Evolutionary conservation across 2,113 vertebrate genomes (phyloP), one percentile per base, ranked within the genome.

Genomic region (Oceanites oceanicus): DNA sequence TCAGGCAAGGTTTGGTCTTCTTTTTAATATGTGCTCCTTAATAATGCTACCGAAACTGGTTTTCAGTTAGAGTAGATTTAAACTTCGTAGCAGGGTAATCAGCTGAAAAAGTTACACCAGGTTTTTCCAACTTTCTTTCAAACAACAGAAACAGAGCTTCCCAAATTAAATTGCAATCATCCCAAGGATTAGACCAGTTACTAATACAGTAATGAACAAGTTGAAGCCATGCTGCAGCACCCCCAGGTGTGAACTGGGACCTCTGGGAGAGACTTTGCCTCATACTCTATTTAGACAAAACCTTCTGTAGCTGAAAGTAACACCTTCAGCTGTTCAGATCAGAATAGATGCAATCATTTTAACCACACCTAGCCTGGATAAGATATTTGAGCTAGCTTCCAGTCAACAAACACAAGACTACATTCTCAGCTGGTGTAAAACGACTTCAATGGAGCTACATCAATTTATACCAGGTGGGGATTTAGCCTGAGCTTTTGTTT

Each of bases 241-340:
- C 15, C 22, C 16, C 52, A 96, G 47, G 29, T 96, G 50, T 76
- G 77, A 94, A 70, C 55, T 38, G 36, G 30, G 65, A 75, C 44
- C 40, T 95, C 68, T 96, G 88, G 66, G 32, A 94, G 40, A 65
- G 30, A 34, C 7, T 42, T 62, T 79, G 38, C n/a, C 36, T 82
- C 70, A 63, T 52, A 50, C 2, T 66, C 11, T 19, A 27, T 76
- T 95, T 88, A 74, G 23, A 76, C 38, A 71, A 91, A 88, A 21
- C 5, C 27, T 70, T 90, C 88, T 85, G 36, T 44, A 81, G 82
- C 44, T 21, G 14, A 90, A 96, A 94, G 62, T 9, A 20, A 94
- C 63, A 95, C 50, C 42, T 71, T 96, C 95, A 95, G 88, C 90
- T 92, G 74, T 92, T 96, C 7, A 2, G 21, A 52, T 88, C 85